Evolutionary conservation across 2,888 invertebrate species (phyloP).

Genomic region (Ophion obscuratus): DNA sequence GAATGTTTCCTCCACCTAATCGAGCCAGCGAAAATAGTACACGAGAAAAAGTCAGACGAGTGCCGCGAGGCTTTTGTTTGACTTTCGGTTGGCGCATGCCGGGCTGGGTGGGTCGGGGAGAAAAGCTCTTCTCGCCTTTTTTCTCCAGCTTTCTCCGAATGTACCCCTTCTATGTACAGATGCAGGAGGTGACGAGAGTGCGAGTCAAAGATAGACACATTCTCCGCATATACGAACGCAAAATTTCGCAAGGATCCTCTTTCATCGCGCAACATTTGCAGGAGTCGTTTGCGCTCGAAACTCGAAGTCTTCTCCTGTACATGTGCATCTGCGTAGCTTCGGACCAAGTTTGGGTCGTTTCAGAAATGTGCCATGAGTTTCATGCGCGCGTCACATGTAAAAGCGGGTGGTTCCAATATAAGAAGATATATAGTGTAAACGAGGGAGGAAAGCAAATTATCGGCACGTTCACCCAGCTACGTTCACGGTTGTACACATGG

Average conservation of each 20-base stretch:
- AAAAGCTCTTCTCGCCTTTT: neutral
- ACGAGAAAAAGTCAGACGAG: constrained; percentile 39
- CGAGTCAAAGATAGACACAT: neutral
- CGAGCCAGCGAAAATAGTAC: constrained; percentile 32
- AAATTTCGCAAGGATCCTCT: constrained; percentile 2
- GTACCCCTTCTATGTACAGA: neutral
- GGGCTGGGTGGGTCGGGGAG: neutral
- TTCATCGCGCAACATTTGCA: neutral
- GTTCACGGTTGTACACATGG: neutral
- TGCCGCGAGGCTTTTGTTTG: constrained; percentile 46
- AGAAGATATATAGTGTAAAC: constrained; percentile 6
- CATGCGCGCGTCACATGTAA: neutral
- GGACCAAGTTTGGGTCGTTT: constrained; percentile 29
- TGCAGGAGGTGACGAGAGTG: neutral
- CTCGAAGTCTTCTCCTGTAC: constrained; percentile 2
- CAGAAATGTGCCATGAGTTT: constrained; percentile 48
- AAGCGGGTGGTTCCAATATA: constrained; percentile 35
- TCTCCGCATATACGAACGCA: neutral
- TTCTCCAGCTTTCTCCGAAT: neutral
- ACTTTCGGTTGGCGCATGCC: constrained; percentile 24
- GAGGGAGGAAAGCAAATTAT: constrained; percentile 2
- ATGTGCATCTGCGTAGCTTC: neutral
- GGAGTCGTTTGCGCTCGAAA: neutral
- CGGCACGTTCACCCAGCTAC: constrained; percentile 8
- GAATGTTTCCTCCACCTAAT: constrained; percentile 27